phyloP scores from a whole-genome alignment of 2,888 invertebrate genomes.

The Lithophane leautieri region DNA sequence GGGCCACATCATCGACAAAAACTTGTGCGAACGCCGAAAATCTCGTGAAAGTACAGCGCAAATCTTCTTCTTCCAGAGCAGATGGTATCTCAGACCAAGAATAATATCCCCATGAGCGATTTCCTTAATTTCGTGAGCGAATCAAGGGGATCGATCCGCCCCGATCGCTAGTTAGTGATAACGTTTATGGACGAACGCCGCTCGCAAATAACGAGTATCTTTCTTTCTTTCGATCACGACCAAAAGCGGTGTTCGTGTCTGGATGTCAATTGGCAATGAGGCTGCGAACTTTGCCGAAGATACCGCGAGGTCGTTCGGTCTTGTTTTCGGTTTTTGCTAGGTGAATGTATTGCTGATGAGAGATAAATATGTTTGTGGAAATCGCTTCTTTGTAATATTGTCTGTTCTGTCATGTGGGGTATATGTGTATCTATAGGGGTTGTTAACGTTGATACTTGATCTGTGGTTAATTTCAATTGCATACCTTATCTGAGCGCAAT shows the following conservation, averaged over 20 bases:
- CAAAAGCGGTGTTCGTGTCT: slow-evolving; percentile 81
- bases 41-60: slow-evolving; percentile 75
- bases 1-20: slow-evolving; percentile 60
- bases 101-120: slow-evolving; percentile 90
- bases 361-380: slow-evolving; percentile 69
- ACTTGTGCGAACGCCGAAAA: slow-evolving; percentile 70
- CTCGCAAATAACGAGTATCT: slow-evolving; percentile 83
- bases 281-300: slow-evolving; percentile 81
- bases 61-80: slow-evolving; percentile 79
- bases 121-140: slow-evolving; percentile 90
- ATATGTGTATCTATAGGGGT: background rate
- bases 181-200: slow-evolving; percentile 85
- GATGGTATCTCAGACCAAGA: slow-evolving; percentile 82
- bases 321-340: slow-evolving; percentile 77
- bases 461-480: background rate
- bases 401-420: background rate
- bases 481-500: background rate
- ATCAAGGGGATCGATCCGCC: slow-evolving; percentile 89
- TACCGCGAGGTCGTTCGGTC: slow-evolving; percentile 72
- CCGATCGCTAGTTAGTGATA: slow-evolving; percentile 89
- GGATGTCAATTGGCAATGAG: slow-evolving; percentile 89
- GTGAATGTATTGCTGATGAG: slow-evolving; percentile 75
- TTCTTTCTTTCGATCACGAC: slow-evolving; percentile 88
- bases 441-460: background rate
- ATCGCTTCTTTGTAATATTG: slow-evolving; percentile 8